Base-by-base conservation (phyloP, 2,888 invertebrate genomes). In the Eupithecia vulgata region DNA sequence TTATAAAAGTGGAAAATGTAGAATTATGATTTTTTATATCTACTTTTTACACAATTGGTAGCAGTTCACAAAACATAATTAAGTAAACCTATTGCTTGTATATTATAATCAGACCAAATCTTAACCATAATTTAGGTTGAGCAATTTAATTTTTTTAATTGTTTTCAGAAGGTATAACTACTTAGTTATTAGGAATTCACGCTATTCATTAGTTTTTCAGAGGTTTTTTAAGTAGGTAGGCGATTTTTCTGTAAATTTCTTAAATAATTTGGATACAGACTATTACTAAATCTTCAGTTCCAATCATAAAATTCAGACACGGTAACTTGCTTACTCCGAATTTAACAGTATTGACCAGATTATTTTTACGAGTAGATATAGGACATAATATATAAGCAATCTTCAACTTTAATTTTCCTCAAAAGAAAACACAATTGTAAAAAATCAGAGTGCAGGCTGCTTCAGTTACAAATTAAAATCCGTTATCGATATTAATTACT, bases 401-500 rank as follows among this genome's bases (percentile, higher is more conserved):
- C 10, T 68, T 45, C 57, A 69, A 21, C 62, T 59, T 68, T 59
- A 35, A 42, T 68, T 74, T 72, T 70, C 17, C 52, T 42, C 68
- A 67, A 78, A 81, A 79, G 83, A 88, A 85, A 88, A 90, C 87
- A 89, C 85, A 87, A 86, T 82, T 84, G 37, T 79, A 83, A 83
- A 75, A 73, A 80, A 76, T 76, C 10, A 85, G 85, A 90, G 88
- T 87, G 90, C 87, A 88, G 86, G 85, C 84, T 87, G 84, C 88
- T 87, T 87, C 82, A 89, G 88, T 89, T 89, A 90, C 85, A 90
- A 89, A 70, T 75, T 70, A 72, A 78, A 89, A 91, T 91, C 93
- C 91, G 92, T 93, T 91, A 91, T 87, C 85, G 85, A 88, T 84
- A 89, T 88, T 89, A 89, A 87, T 57, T 87, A 88, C 86, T 87